Evolutionary conservation across 1,140 invertebrate species (phyloP).

Genomic region (Pseudomyrmex pallidus): DNA sequence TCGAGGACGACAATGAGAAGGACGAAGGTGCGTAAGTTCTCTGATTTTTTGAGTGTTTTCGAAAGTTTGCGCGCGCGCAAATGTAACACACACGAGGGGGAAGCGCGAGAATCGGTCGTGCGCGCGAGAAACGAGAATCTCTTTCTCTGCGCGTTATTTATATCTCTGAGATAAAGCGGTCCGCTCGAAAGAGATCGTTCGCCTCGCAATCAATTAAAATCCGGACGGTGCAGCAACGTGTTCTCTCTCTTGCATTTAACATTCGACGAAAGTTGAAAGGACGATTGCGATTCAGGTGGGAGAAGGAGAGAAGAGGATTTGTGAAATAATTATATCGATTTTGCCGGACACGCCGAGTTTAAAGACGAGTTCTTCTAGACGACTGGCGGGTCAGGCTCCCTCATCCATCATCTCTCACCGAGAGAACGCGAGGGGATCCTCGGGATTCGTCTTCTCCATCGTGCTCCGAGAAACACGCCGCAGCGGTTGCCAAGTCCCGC

Average conservation of each 20-base stretch:
- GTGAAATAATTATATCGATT: slow-evolving; percentile 85
- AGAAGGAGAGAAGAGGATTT: slow-evolving; percentile 15
- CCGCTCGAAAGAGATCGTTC: slow-evolving; percentile 38
- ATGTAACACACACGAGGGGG: too few relatives aligned
- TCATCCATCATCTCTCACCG: slow-evolving; percentile 83
- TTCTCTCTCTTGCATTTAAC: slow-evolving; percentile 64
- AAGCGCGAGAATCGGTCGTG: not conserved
- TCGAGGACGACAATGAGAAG: slow-evolving; percentile 94
- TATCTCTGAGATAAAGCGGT: slow-evolving; percentile 28
- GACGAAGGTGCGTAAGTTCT: slow-evolving; percentile 89
- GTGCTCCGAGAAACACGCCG: slow-evolving; percentile 64
- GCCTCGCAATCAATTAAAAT: slow-evolving; percentile 64
- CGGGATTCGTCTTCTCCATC: slow-evolving; percentile 76
- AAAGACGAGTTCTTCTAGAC: slow-evolving; percentile 81
- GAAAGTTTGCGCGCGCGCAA: too few relatives aligned
- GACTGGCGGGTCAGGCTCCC: slow-evolving; percentile 79
- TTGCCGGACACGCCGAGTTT: slow-evolving; percentile 78
- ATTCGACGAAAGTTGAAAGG: slow-evolving; percentile 67
- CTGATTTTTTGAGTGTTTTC: not conserved
- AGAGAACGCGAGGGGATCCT: slow-evolving; percentile 74
- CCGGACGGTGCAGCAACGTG: slow-evolving; percentile 42
- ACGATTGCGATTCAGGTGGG: slow-evolving; percentile 54
- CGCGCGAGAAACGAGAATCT: slow-evolving; percentile 6
- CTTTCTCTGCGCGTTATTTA: slow-evolving; percentile 11
- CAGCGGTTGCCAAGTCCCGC: slow-evolving; percentile 72